A percentile compares a stretch with the other conserved stretches of the same genome.
These are phyloP conservation scores for Sylvia atricapilla DNA, from an alignment of 2,113 vertebrate genomes.

Conservation along the genomic window DNA sequence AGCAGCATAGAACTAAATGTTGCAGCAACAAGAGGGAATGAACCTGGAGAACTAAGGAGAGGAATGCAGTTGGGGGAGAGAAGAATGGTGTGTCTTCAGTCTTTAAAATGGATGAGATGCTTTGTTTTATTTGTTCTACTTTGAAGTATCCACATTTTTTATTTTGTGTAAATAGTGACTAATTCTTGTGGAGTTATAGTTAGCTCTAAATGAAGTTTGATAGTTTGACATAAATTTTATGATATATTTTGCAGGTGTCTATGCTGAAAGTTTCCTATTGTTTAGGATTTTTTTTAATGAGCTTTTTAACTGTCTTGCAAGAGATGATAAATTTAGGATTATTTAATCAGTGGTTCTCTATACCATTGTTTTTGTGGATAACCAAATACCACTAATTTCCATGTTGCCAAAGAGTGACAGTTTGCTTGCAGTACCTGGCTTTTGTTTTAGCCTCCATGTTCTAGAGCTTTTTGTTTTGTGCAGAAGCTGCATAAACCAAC, in stretches of 20 bases:
- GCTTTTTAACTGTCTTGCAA: not conserved
- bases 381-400: not conserved
- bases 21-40: not conserved
- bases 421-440: not conserved
- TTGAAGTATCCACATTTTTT: not conserved
- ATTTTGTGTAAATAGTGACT: not conserved
- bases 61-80: not conserved
- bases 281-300: not conserved
- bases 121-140: not conserved
- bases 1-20: not conserved
- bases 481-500: not conserved
- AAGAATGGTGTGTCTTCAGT: not conserved
- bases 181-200: not conserved
- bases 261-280: not conserved
- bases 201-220: not conserved
- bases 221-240: not conserved
- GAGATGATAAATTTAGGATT: not conserved
- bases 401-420: not conserved
- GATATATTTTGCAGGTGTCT: not conserved
- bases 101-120: not conserved
- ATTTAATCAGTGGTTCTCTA: not conserved
- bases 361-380: not conserved
- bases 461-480: not conserved
- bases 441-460: not conserved
- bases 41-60: not conserved